These are phyloP conservation scores for Anoplopoma fimbria DNA, from an alignment of 2,113 vertebrate species.

Conservation along the genomic window DNA sequence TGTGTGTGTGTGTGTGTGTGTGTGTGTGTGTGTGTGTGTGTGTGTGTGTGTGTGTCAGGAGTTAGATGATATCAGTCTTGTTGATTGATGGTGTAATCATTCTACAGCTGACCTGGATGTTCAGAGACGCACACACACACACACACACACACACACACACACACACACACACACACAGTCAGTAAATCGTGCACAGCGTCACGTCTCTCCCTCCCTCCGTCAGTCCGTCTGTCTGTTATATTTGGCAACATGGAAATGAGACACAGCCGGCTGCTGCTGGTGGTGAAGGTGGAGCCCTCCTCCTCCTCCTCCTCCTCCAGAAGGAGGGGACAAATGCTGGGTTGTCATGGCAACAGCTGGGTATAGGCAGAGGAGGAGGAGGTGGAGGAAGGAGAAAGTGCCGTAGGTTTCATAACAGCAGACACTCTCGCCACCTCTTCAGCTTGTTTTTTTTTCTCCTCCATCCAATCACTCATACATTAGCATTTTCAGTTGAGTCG, in stretches of 20 bases:
- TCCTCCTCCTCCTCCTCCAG: not conserved
- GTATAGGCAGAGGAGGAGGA: conserved; percentile 40
- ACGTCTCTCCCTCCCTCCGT: conserved; percentile 23
- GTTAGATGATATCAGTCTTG: conserved; percentile 33
- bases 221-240: conserved; percentile 56
- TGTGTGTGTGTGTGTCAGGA: not conserved
- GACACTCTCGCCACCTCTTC: conserved; percentile 16
- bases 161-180: conserved; percentile 18
- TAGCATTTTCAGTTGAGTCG: not conserved
- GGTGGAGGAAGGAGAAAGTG: conserved; percentile 21
- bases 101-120: conserved; percentile 48
- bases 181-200: not conserved
- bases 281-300: conserved; percentile 1
- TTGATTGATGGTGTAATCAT: conserved; percentile 44
- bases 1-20: conserved; percentile 15
- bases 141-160: not conserved
- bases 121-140: conserved; percentile 4
- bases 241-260: conserved; percentile 69
- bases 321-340: conserved; percentile 34
- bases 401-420: conserved; percentile 45
- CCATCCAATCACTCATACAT: not conserved
- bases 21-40: conserved; percentile 10
- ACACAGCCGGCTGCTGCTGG: conserved; percentile 34
- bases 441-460: not conserved
- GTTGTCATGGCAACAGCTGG: conserved; percentile 72